Conservation (phyloP, 1,140 invertebrate species). For the Drosophila punjabiensis region DNA sequence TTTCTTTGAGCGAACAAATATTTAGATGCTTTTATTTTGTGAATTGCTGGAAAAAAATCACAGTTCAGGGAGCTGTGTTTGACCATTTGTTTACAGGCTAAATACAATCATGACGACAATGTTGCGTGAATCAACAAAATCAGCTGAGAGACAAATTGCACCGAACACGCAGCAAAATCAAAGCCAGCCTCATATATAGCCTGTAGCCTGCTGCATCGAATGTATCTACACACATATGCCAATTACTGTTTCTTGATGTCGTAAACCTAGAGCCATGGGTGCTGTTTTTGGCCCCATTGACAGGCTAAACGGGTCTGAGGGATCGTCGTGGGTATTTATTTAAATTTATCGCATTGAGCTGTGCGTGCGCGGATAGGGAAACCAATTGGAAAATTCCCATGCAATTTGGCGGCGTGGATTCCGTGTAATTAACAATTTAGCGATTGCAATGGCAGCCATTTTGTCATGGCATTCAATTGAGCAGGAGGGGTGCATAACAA, state of each 20-base stretch:
- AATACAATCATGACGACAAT: slow-evolving; percentile 76
- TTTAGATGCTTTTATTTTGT: slow-evolving; percentile 44
- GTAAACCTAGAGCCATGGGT: slow-evolving; percentile 14
- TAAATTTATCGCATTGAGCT: slow-evolving; percentile 72
- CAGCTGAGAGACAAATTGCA: slow-evolving; percentile 65
- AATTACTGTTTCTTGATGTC: slow-evolving; percentile 72
- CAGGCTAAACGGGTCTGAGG: slow-evolving; percentile 53
- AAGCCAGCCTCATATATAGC: slow-evolving; percentile 19
- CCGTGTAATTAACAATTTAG: slow-evolving; percentile 79
- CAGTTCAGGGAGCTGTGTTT: slow-evolving; percentile 43
- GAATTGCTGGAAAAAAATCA: slow-evolving; percentile 57
- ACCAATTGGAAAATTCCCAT: slow-evolving; percentile 50
- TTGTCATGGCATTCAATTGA: slow-evolving; percentile 38
- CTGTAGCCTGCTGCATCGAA: slow-evolving; percentile 19
- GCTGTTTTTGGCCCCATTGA: slow-evolving; percentile 42
- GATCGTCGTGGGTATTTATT: slow-evolving; percentile 63
- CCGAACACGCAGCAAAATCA: slow-evolving; percentile 36
- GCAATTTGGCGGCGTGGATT: slow-evolving; percentile 52
- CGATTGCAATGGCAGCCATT: slow-evolving; percentile 61
- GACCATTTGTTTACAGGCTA: slow-evolving; percentile 63
- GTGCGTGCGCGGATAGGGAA: slow-evolving; percentile 50
- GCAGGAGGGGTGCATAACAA: slow-evolving; percentile 37
- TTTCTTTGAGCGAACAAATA: slow-evolving; percentile 31
- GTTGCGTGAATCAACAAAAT: slow-evolving; percentile 62
- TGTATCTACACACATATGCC: slow-evolving; percentile 53